phyloP scores from a whole-genome alignment of 2,113 vertebrate genomes.

The Ochotona curzoniae region DNA sequence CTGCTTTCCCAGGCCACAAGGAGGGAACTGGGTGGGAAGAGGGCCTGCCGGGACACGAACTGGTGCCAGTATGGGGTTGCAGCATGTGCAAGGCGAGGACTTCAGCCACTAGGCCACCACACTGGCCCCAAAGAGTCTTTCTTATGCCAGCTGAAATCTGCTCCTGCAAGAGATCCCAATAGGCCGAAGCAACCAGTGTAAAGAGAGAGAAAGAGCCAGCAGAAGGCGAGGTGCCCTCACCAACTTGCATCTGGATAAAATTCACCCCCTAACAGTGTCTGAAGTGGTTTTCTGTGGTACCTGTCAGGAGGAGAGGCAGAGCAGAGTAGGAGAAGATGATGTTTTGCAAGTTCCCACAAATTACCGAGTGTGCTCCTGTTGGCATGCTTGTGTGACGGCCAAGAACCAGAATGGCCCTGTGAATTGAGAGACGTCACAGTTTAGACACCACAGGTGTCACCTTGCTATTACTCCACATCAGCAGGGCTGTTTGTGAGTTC shows the following conservation, averaged over 20 bases:
- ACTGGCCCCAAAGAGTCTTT: not conserved
- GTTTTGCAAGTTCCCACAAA: not conserved
- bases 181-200: not conserved
- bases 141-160: not conserved
- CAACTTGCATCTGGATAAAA: not conserved
- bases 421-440: not conserved
- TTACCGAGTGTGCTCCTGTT: not conserved
- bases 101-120: too few species aligned
- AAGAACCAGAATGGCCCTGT: not conserved
- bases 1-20: too few species aligned
- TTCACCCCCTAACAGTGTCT: too few species aligned
- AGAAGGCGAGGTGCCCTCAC: not conserved
- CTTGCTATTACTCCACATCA: accelerated
- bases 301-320: not conserved
- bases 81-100: too few species aligned
- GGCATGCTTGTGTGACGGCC: not conserved
- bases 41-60: too few species aligned
- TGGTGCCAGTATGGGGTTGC: too few species aligned
- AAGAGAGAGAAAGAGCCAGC: not conserved
- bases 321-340: not conserved
- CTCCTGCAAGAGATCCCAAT: not conserved
- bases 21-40: too few species aligned
- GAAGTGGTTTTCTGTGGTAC: not conserved
- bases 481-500: not conserved
- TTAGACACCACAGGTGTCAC: too few species aligned